A percentile compares a stretch with the other conserved stretches of the same genome.
Evolutionary conservation across 2,888 invertebrate genomes (phyloP).

Genomic region (Mimumesa dahlbomi): DNA sequence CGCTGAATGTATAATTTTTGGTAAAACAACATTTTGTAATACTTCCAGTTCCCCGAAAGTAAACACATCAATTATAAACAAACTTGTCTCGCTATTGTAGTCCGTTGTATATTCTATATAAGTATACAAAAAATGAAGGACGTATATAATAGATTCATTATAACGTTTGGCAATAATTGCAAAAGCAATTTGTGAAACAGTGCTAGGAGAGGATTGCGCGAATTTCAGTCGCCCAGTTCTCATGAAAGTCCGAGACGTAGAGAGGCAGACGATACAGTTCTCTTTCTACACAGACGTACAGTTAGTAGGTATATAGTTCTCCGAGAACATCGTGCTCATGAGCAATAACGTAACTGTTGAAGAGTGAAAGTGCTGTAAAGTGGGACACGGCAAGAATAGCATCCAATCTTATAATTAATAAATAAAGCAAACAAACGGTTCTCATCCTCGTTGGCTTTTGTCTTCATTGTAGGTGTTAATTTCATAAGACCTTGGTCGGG

Average conservation of each 20-base stretch:
- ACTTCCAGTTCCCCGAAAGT: too few relatives aligned
- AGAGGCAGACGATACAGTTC: constrained; percentile 55
- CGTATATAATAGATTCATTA: too few relatives aligned
- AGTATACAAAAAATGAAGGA: too few relatives aligned
- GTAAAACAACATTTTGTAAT: too few relatives aligned
- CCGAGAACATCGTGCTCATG: constrained; percentile 60
- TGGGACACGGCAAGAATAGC: constrained; percentile 68
- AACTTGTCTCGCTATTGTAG: too few relatives aligned
- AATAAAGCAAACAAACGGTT: constrained; percentile 63
- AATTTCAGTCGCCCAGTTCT: constrained; percentile 58
- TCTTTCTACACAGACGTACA: constrained; percentile 26
- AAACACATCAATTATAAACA: too few relatives aligned
- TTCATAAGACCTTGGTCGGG: constrained; percentile 53
- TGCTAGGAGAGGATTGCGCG: constrained; percentile 45
- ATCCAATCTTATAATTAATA: constrained; percentile 71
- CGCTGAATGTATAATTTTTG: too few relatives aligned
- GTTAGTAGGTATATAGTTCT: constrained; percentile 50
- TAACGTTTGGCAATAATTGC: constrained; percentile 53
- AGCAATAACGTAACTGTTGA: constrained; percentile 78
- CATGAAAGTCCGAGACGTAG: constrained; percentile 56
- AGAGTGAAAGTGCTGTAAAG: constrained; percentile 79
- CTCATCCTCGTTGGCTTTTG: constrained; percentile 33
- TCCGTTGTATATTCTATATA: too few relatives aligned
- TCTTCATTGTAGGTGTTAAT: constrained; percentile 20
- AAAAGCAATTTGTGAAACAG: constrained; percentile 52